Evolutionary conservation across 2,888 invertebrate genomes (phyloP), one percentile per base, ranked within the genome.

Genomic region (Notocelia uddmanniana): DNA sequence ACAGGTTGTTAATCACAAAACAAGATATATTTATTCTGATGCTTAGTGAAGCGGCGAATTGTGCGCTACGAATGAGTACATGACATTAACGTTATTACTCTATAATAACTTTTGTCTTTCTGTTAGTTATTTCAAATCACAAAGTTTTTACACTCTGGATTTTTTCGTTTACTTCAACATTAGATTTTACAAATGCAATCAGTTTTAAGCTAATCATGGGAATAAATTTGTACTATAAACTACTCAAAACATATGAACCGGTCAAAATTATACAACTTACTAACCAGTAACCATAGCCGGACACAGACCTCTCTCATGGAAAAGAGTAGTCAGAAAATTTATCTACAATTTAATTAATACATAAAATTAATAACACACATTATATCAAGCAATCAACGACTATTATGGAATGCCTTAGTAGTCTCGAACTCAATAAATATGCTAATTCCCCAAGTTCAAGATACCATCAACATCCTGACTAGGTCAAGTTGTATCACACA

Each of bases 361-460:
- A 13, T 6, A 11, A 62, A 62, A 50, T 52, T 63, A 50, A 63
- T 52, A 52, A 31, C 50, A 34, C n/a, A 64, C 6, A 50, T 37
- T 34, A 50, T 10, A 37, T 37, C 11, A 31, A 55, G 45, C 26
- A 62, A 26, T 62, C 45, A 45, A 55, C 62, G 31, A 34, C 34
- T 9, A 62, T 63, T 55, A 69, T 48, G 31, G 48, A 59, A 59
- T 54, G 55, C 63, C 55, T 41, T 55, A 66, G 55, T 55, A 55
- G 26, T 55, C 23, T 64, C 21, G 23, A 69, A 69, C 69, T 63
- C 37, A 57, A 63, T 63, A 57, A 63, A 69, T 63, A 69, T 69
- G 69, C 55, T 50, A 69, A 69, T 69, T 15, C 45, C n/a, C 31
- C 63, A 69, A 69, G 69, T 69, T 69, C 57, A 63, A 63, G 48